Evolutionary conservation across 1,140 invertebrate species (phyloP).

Genomic region (Dinoponera quadriceps): DNA sequence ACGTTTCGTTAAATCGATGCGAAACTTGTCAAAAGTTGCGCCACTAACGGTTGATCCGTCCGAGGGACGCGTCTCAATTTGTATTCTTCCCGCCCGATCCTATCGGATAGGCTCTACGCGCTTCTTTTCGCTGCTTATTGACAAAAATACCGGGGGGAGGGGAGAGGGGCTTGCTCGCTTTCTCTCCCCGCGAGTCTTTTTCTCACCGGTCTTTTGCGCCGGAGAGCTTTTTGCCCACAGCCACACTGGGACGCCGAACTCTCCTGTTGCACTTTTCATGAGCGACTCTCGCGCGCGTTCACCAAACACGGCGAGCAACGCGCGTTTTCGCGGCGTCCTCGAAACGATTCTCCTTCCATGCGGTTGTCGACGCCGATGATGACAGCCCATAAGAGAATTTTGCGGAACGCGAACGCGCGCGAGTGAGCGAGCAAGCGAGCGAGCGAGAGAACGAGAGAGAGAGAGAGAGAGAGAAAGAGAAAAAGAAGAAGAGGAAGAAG

Average conservation of each 20-base stretch:
- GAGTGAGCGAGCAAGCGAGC: too few relatives aligned
- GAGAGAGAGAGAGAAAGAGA: too few relatives aligned
- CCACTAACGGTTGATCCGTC: not conserved
- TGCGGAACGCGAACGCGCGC: not conserved
- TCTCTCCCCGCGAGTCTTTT: conserved; percentile 3
- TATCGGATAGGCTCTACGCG: too few relatives aligned
- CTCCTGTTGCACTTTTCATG: conserved; percentile 68
- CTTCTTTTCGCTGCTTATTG: not conserved
- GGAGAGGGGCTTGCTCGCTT: not conserved
- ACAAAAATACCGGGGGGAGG: conserved; percentile 19
- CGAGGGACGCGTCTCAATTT: not conserved
- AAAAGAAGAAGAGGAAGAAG: not conserved
- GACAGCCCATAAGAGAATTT: conserved; percentile 49
- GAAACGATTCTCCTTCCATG: conserved; percentile 65
- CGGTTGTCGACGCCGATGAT: not conserved
- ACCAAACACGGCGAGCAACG: conserved; percentile 63
- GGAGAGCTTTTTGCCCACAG: conserved; percentile 15
- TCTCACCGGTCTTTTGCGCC: not conserved
- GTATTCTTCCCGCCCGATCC: not conserved
- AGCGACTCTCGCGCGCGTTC: conserved; percentile 31
- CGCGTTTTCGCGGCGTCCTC: conserved; percentile 67
- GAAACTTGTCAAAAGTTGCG: too few relatives aligned
- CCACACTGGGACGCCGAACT: conserved; percentile 13
- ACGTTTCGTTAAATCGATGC: too few relatives aligned
- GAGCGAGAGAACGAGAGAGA: too few relatives aligned